Evolutionary conservation across 30 jellyfish, hydroid and myxozoan genomes (phyloP), one percentile per base, ranked within the genome.

Genomic region (Thelohanellus kitauei): DNA sequence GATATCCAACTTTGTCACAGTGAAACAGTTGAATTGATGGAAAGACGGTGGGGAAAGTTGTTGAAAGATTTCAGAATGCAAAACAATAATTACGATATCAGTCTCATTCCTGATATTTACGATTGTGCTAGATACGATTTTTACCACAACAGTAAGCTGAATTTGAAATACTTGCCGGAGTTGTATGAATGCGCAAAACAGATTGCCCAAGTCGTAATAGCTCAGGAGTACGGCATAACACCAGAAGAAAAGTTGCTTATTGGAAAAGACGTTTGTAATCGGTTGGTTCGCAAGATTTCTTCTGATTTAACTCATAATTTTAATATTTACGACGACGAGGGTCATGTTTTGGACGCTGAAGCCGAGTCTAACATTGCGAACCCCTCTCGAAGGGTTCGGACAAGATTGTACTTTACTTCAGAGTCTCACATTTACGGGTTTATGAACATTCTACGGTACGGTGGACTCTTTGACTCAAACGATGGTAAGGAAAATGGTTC

Each of bases 111-210:
- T 2, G 95, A 75, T 20, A 75, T 75, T 17, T 75, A 75, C 30
- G 95, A 75, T 46, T 60, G 88, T 39, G 95, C 57, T 39, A 75
- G 64, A 27, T 75, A 62, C 48, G 95, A 75, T 47, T 62, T 54
- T 20, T 44, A 62, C 22, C 95, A 75, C 22, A 75, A 75, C 55
- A 54, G 83, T 32, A 48, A 78, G 1, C 43, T 71, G 16, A 66
- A 59, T 6, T 41, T 71, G 20, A 45, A 58, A 38, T 42, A 59
- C 31, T 50, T 71, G 14, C 62, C 86, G 5, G 86, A 59, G 30
- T 31, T 71, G 14, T 71, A 50, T 33, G 32, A 38, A 14, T 31
- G 47, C 20, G 47, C 87, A 24, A 71, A 71, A 41, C 45, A 64
- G 2, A 33, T 71, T 0, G 91, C 91, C 17, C 84, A 60, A 32